Evolutionary conservation across 2,113 vertebrate species (phyloP).

Genomic region (Sigmodon hispidus): DNA sequence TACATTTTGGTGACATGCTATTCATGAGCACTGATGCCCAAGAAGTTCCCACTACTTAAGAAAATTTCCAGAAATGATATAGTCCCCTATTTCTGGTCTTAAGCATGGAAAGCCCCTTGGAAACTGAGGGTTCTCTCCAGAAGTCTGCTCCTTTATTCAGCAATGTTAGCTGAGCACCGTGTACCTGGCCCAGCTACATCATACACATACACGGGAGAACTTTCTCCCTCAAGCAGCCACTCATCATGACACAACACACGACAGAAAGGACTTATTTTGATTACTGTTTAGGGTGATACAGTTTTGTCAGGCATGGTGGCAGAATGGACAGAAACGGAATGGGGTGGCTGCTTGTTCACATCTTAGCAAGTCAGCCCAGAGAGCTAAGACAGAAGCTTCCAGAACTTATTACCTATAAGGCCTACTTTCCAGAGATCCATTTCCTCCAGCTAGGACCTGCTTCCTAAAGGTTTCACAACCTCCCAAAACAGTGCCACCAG

Average conservation of each 20-base stretch:
- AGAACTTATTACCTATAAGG: background rate
- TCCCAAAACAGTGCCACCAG: background rate
- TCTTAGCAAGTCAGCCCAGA: background rate
- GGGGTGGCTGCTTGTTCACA: background rate
- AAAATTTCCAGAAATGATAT: background rate
- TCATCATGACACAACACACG: background rate
- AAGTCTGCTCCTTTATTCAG: background rate
- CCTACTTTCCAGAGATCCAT: background rate
- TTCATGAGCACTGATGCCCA: background rate
- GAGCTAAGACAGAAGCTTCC: background rate
- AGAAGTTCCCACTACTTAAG: constrained; percentile 31
- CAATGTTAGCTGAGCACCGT: background rate
- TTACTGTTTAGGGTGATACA: background rate
- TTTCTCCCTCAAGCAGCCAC: background rate
- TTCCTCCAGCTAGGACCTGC: background rate
- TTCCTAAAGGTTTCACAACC: background rate
- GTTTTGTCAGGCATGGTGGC: background rate
- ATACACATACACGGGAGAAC: background rate
- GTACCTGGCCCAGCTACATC: background rate
- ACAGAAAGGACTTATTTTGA: background rate
- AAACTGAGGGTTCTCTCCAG: background rate
- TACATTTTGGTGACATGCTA: background rate
- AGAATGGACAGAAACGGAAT: background rate
- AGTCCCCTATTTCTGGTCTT: background rate
- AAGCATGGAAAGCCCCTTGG: background rate